These are phyloP conservation scores for Macrotrachela quadricornifera DNA, from an alignment of 1,140 invertebrate species.

Conservation along the genomic window DNA sequence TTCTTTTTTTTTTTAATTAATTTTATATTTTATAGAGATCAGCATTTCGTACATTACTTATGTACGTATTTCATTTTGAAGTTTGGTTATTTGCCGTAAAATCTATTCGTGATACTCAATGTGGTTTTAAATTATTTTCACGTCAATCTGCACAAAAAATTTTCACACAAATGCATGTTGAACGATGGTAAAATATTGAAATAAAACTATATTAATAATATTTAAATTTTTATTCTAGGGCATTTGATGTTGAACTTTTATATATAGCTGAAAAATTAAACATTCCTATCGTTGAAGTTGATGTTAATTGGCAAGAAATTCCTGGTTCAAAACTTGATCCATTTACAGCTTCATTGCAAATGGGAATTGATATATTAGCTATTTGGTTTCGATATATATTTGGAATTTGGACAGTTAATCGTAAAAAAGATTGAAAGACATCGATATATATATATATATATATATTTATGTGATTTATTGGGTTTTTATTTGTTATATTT, in stretches of 20 bases:
- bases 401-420: conserved; percentile 51
- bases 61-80: conserved; percentile 88
- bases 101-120: conserved; percentile 76
- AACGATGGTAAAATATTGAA: conserved; percentile 51
- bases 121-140: conserved; percentile 90
- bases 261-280: conserved; percentile 67
- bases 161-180: conserved; percentile 75
- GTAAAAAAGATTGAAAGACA: too few species aligned
- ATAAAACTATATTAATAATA: background rate
- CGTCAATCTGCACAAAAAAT: conserved; percentile 53
- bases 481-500: too few species aligned
- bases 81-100: conserved; percentile 79
- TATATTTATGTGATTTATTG: too few species aligned
- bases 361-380: conserved; percentile 68
- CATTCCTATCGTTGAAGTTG: conserved; percentile 67
- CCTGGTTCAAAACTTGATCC: conserved; percentile 53
- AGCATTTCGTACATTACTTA: conserved; percentile 66
- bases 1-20: too few species aligned
- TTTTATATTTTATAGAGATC: conserved; percentile 39
- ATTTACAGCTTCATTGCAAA: conserved; percentile 76
- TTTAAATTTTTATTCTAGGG: conserved; percentile 39
- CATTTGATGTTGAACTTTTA: conserved; percentile 92
- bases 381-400: conserved; percentile 77
- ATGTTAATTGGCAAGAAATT: conserved; percentile 89
- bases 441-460: too few species aligned